Evolutionary conservation across 53 echinoderm and acorn worm genomes (phyloP).

Genomic region (Paracentrotus lividus): DNA sequence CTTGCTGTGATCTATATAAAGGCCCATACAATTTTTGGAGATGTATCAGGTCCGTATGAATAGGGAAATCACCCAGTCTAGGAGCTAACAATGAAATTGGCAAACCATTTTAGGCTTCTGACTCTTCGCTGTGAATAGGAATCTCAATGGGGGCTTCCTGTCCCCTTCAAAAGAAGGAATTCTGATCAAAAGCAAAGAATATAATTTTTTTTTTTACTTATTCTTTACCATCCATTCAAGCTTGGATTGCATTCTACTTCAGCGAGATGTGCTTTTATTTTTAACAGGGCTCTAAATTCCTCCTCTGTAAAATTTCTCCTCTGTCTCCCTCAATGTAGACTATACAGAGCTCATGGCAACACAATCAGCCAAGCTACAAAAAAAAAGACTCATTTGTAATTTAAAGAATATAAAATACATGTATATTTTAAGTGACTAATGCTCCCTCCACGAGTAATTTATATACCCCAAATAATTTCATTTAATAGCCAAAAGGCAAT

Average conservation of each 20-base stretch:
- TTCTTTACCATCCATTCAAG: not conserved
- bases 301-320: not conserved
- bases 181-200: conserved; percentile 6
- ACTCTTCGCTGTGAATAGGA: not conserved
- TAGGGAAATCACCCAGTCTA: not conserved
- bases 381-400: too few relatives aligned
- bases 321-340: not conserved
- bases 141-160: conserved; percentile 54
- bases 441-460: too few relatives aligned
- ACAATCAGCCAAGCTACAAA: too few relatives aligned
- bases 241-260: not conserved
- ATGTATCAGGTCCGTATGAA: not conserved
- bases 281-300: too few relatives aligned
- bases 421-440: too few relatives aligned
- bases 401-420: too few relatives aligned
- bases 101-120: conserved; percentile 42
- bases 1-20: conserved; percentile 33
- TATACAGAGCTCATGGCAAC: not conserved
- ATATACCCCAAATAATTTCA: too few relatives aligned
- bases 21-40: conserved; percentile 34
- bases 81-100: not conserved
- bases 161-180: not conserved
- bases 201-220: not conserved
- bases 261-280: too few relatives aligned
- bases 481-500: too few relatives aligned